A percentile compares a stretch with the other conserved stretches of the same genome.
Evolutionary conservation across 2,888 invertebrate species (phyloP).

Genomic region (Spialia ferax): DNA sequence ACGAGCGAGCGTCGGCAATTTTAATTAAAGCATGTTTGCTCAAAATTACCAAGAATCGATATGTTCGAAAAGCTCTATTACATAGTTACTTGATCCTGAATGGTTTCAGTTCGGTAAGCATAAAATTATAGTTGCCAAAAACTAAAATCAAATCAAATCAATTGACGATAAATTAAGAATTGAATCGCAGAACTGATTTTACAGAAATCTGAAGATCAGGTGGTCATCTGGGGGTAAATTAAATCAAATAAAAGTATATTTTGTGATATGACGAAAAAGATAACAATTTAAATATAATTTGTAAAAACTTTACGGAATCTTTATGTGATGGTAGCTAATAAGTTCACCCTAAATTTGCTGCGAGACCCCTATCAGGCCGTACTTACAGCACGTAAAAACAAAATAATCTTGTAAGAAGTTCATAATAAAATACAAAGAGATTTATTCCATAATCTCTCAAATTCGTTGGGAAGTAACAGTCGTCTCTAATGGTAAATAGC

Average conservation of each 20-base stretch:
- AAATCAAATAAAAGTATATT: too few relatives aligned
- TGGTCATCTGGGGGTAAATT: too few relatives aligned
- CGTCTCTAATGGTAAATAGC: not conserved
- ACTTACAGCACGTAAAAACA: too few relatives aligned
- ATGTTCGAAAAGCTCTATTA: conserved; percentile 11
- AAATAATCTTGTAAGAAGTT: too few relatives aligned
- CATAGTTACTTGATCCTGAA: conserved; percentile 13
- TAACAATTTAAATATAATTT: too few relatives aligned
- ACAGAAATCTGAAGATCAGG: too few relatives aligned
- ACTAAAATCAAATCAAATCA: not conserved
- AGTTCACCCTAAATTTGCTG: too few relatives aligned
- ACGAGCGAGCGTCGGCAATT: conserved; percentile 25
- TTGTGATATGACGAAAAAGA: too few relatives aligned
- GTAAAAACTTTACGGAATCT: too few relatives aligned
- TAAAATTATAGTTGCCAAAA: not conserved
- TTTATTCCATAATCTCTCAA: not conserved
- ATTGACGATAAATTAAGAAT: not conserved
- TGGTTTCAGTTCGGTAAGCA: not conserved
- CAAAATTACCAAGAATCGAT: conserved; percentile 25
- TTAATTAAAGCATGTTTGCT: conserved; percentile 31
- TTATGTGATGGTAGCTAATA: too few relatives aligned
- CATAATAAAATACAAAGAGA: too few relatives aligned
- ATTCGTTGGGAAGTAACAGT: not conserved
- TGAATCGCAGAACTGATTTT: not conserved
- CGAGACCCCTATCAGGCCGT: too few relatives aligned